Conservation (phyloP, 2,797 vertebrate species). For the Sebastes elongatus region DNA sequence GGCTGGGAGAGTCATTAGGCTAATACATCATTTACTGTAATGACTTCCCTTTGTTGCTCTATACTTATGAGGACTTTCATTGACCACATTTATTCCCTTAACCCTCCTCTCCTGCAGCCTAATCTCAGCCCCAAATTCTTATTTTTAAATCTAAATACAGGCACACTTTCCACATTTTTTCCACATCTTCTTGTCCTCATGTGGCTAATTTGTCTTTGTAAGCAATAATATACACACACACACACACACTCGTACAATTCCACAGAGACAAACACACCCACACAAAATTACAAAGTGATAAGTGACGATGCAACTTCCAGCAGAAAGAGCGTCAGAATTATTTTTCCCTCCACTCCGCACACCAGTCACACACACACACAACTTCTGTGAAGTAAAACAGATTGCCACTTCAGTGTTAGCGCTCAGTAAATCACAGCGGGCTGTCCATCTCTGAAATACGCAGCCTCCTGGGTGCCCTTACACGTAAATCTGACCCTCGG, state of each 20-base stretch:
- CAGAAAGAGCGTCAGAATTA: not conserved
- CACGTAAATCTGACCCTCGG: slow-evolving; percentile 80
- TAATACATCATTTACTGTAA: slow-evolving; percentile 45
- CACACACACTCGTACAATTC: not conserved
- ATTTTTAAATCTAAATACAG: not conserved
- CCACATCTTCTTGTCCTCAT: not conserved
- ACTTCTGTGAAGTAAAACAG: slow-evolving; percentile 29
- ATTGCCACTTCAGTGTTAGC: slow-evolving; percentile 32
- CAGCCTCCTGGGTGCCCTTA: slow-evolving; percentile 82
- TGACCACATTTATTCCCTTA: slow-evolving; percentile 4
- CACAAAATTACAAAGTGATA: not conserved
- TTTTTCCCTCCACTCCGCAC: not conserved
- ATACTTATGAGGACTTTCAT: slow-evolving; percentile 14
- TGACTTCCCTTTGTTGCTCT: slow-evolving; percentile 19
- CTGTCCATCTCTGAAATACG: slow-evolving; percentile 80
- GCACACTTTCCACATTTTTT: not conserved
- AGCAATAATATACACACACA: not conserved
- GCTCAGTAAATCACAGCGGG: slow-evolving; percentile 40
- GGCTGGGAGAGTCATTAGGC: slow-evolving; percentile 23
- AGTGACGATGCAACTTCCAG: not conserved
- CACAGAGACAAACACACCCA: not conserved
- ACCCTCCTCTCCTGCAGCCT: not conserved
- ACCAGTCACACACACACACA: not conserved
- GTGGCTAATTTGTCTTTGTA: not conserved
- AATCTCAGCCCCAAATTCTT: not conserved